These are phyloP conservation scores for Hormiphora californensis DNA, from an alignment of 37 sponge, comb jelly and placozoan genomes.

Conservation along the genomic window DNA sequence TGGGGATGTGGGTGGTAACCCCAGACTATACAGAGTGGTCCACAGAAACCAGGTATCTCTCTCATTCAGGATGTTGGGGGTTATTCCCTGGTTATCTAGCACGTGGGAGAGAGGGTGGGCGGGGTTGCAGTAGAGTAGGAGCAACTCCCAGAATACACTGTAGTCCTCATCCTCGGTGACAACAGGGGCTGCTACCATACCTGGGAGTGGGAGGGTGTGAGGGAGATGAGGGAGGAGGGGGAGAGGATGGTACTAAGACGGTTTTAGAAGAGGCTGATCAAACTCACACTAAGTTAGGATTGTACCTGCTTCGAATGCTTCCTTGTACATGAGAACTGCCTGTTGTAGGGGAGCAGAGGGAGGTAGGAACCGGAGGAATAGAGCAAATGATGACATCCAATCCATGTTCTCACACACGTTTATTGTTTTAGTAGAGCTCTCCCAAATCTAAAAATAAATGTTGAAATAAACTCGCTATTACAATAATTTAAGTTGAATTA, in stretches of 20 bases:
- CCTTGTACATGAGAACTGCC: background rate
- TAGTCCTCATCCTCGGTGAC: background rate
- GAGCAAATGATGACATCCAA: constrained; percentile 27
- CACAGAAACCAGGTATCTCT: constrained; percentile 17
- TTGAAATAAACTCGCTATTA: too few species aligned
- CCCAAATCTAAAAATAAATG: constrained; percentile 40
- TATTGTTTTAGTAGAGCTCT: constrained; percentile 3
- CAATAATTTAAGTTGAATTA: too few species aligned
- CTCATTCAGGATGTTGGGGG: constrained; percentile 29
- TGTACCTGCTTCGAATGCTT: constrained; percentile 46
- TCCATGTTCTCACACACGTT: constrained; percentile 30
- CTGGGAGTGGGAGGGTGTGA: too few species aligned
- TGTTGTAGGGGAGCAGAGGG: background rate
- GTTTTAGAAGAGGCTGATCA: too few species aligned
- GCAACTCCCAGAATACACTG: constrained; percentile 39
- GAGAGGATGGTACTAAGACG: too few species aligned
- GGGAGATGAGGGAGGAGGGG: too few species aligned
- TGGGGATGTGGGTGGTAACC: constrained; percentile 12
- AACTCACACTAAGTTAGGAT: too few species aligned
- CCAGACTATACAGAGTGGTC: constrained; percentile 16
- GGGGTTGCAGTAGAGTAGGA: constrained; percentile 45
- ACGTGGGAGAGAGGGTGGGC: constrained; percentile 39
- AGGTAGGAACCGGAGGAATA: constrained; percentile 30
- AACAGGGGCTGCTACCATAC: constrained; percentile 1
- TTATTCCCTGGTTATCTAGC: constrained; percentile 32